Evolutionary conservation across 2,113 vertebrate genomes (phyloP).

Genomic region (Spheniscus mendiculus): DNA sequence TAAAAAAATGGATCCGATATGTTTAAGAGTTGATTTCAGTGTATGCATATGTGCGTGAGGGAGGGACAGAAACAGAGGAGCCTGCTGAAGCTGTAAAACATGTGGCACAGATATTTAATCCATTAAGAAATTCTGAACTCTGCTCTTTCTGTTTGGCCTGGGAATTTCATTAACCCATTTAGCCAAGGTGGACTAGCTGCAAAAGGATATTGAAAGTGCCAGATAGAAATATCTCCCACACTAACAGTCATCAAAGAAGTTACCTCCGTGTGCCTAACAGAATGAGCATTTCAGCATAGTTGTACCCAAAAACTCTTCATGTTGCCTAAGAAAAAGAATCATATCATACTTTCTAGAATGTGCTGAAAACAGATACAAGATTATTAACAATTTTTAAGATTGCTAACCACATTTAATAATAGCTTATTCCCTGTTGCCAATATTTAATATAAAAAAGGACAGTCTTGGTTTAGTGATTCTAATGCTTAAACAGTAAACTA

Average conservation of each 20-base stretch:
- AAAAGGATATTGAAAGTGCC: background rate
- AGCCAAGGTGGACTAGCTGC: background rate
- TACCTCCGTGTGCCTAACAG: background rate
- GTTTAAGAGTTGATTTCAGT: background rate
- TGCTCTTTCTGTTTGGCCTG: background rate
- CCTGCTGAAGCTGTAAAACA: background rate
- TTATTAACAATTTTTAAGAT: background rate
- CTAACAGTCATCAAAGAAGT: background rate
- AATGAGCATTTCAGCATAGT: background rate
- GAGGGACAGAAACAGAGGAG: background rate
- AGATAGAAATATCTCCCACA: constrained; percentile 21
- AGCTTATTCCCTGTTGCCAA: background rate
- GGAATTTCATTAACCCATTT: constrained; percentile 3
- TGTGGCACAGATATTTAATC: background rate
- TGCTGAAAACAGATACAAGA: background rate
- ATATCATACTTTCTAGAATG: background rate
- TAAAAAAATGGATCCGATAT: background rate
- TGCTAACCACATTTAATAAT: background rate
- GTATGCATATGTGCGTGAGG: background rate
- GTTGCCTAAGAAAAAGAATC: background rate
- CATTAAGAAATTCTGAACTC: constrained; percentile 10
- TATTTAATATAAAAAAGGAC: background rate
- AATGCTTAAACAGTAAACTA: background rate
- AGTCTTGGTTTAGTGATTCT: background rate
- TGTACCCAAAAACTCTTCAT: background rate